phyloP scores from a whole-genome alignment of 2,113 vertebrate genomes.

The Cyanoderma ruficeps region DNA sequence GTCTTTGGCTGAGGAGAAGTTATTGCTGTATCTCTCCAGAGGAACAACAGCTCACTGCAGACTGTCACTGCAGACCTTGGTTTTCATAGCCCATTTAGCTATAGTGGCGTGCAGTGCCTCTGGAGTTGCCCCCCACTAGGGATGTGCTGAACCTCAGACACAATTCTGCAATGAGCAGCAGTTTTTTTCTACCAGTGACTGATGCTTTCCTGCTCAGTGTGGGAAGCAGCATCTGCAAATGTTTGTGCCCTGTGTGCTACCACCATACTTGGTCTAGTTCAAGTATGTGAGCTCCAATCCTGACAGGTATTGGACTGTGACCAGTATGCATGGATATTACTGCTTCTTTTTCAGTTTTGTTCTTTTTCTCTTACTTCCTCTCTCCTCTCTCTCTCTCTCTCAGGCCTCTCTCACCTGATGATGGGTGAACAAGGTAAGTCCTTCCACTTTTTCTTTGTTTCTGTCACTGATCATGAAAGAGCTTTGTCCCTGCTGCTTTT shows the following conservation, averaged over 20 bases:
- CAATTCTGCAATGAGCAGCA: neutral
- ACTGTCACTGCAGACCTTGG: neutral
- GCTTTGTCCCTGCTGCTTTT: slow-evolving; percentile 19
- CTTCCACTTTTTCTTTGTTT: slow-evolving; percentile 41
- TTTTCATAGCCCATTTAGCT: neutral
- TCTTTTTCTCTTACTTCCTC: slow-evolving; percentile 3
- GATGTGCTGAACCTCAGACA: neutral
- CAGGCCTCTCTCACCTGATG: slow-evolving; percentile 93
- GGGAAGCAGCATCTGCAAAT: neutral
- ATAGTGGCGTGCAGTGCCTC: neutral
- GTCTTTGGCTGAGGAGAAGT: neutral
- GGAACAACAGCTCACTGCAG: neutral
- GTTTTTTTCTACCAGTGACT: neutral
- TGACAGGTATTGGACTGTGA: neutral
- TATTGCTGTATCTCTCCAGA: neutral
- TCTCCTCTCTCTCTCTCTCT: neutral
- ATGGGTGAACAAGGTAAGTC: slow-evolving; percentile 95
- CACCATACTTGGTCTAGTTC: neutral
- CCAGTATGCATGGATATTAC: slow-evolving; percentile 33
- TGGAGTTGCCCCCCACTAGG: neutral
- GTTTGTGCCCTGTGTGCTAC: neutral
- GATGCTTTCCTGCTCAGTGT: neutral
- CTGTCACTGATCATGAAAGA: neutral
- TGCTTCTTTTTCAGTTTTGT: slow-evolving; percentile 36
- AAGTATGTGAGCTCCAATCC: slow-evolving; percentile 47